Evolutionary conservation across 2,113 vertebrate genomes (phyloP), one percentile per base, ranked within the genome.

Genomic region (Corapipo altera): DNA sequence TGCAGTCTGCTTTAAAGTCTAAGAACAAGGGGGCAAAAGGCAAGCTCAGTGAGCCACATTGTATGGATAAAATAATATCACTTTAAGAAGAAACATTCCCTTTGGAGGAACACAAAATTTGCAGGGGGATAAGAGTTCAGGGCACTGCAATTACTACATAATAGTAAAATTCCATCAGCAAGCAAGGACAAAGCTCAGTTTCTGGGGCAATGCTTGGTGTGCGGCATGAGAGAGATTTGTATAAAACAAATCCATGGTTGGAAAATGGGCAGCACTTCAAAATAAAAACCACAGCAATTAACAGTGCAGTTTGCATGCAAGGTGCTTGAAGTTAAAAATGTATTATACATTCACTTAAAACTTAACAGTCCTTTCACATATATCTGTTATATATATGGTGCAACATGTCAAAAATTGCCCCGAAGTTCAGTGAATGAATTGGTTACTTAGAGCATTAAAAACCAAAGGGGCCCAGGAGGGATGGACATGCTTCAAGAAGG

Each of bases 21-120:
- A 89, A 85, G 86, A 95, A 91, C 76, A 87, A 82, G 65, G 48
- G 72, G 65, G 70, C 66, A 89, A 93, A 92, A 95, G 80, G 83
- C 73, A 94, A 91, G 61, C 84, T 92, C 65, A 81, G 70, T 43
- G 62, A 86, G 73, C 49, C 76, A 75, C 73, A 20, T 15, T 51
- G 41, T 52, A 67, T 37, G 10, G 10, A 65, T 86, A 87, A 94
- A 91, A 95, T 88, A 84, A 80, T 59, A 84, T 22, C 52, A 70
- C 57, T 91, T 88, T 78, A 92, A 93, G 95, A 84, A 75, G 61
- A 89, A 49, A 43, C 73, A 39, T 51, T 93, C 32, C 70, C 70
- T 91, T 86, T 76, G 70, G 72, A 96, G 74, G 24, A 92, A 69
- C 52, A 72, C 72, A 72, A 91, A 78, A 88, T 86, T 55, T 92